These are phyloP conservation scores for Nomada hirtipes DNA, from an alignment of 2,888 invertebrate genomes.

Conservation along the genomic window DNA sequence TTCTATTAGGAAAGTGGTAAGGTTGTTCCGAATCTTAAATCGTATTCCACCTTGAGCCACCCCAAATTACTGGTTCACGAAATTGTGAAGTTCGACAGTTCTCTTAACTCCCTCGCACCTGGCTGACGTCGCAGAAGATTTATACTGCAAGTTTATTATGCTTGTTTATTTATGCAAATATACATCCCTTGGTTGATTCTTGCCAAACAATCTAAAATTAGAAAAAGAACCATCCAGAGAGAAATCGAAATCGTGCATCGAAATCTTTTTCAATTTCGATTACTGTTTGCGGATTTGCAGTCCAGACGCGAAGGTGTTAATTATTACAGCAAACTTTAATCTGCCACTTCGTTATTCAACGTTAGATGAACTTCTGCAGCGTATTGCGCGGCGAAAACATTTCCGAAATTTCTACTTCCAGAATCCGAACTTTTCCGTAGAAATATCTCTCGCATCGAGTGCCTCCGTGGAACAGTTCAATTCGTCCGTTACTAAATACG, in stretches of 20 bases:
- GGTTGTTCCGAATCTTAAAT: neutral
- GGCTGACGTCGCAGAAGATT: too few relatives aligned
- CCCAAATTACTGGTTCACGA: conserved; percentile 5
- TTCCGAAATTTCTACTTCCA: neutral
- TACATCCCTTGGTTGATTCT: too few relatives aligned
- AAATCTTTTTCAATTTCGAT: neutral
- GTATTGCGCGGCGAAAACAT: neutral
- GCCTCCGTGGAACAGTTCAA: neutral
- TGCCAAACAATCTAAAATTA: too few relatives aligned
- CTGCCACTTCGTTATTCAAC: neutral
- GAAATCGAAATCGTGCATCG: too few relatives aligned
- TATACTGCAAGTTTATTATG: too few relatives aligned
- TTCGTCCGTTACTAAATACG: too few relatives aligned
- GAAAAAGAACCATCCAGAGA: too few relatives aligned
- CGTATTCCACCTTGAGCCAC: conserved; percentile 3
- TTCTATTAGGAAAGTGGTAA: neutral
- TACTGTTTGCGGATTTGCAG: neutral
- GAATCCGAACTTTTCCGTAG: neutral
- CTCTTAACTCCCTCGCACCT: neutral
- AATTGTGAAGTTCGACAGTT: neutral
- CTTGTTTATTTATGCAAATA: too few relatives aligned
- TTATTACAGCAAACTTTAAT: neutral
- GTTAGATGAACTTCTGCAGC: neutral
- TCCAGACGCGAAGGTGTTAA: neutral
- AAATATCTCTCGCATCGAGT: neutral